Base-by-base conservation (phyloP, 2,888 invertebrate species). In the Parasteatoda lunata region DNA sequence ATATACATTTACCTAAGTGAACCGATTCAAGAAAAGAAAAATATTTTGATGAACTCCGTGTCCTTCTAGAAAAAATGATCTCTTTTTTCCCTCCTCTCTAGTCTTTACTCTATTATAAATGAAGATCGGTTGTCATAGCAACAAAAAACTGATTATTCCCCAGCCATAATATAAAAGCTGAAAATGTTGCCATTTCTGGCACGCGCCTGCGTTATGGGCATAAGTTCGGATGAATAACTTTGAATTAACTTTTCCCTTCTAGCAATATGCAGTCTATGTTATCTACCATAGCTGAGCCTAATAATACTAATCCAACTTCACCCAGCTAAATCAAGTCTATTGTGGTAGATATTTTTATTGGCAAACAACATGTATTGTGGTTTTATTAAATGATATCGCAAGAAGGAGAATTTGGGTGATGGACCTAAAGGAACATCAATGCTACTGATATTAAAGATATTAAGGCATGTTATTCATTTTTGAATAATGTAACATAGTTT, bases 231-330 rank as follows among this genome's bases (percentile, higher is more conserved):
- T 79, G 84, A 84, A 84, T 84, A 84, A 84, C 77, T 84, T 79
- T 85, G 84, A 85, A 85, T 85, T 84, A 84, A 84, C 84, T 78
- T 75, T 81, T 81, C 68, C 82, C 76, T 51, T 76, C 30, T 65
- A 47, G 75, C 79, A 85, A 79, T 85, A 79, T 79, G 84, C 69
- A 70, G 65, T 47, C 51, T 49, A 48, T 69, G 49, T 52, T 76
- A 76, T 76, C 68, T 72, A 65, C 52, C n/a, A 51, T 73, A 71
- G 77, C 48, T 54, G 66, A 51, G 51, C 79, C 79, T 84, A 84
- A 78, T 84, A 84, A 84, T 84, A 69, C 78, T 84, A 84, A 84
- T 84, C 84, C 84, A 52, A 70, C 68, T 75, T 81, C 66, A n/a
- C 51, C 54, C 72, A 51, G 54, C 68, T 73, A 49, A 64, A 30